Evolutionary conservation across 2,888 invertebrate genomes (phyloP), one percentile per base, ranked within the genome.

Genomic region (Chrysotoxum bicinctum): DNA sequence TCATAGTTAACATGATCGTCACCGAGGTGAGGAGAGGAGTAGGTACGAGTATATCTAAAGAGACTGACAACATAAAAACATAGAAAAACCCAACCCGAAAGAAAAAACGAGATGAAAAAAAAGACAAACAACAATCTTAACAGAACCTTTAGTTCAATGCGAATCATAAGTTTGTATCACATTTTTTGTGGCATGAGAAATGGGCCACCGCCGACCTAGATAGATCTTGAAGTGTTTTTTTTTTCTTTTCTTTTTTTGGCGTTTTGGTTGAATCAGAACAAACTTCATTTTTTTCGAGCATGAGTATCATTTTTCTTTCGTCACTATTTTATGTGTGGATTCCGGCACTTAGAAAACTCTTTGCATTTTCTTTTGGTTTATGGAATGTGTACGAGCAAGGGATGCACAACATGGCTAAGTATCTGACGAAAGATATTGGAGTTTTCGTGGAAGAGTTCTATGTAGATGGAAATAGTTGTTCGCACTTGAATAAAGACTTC

Each of bases 141-240:
- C 6, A 75, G 70, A 84, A 84, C 70, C 83, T 84, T 79, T 66
- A 70, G 78, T 69, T 83, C 74, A 75, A 84, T 79, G 79, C 79
- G 75, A 75, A 84, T 84, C 74, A 52, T 70, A 50, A 64, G 19
- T 84, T 84, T 75, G 82, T 64, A 81, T 81, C 14, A 30, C 37
- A 66, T 45, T 73, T 56, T 78, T 78, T 70, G 69, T 66, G 60
- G 32, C 64, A 50, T 84, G 84, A 80, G 84, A 84, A 84, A 84
- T 84, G 75, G 80, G 84, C 80, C 84, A 84, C 75, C 75, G 62
- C 40, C 69, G 84, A 80, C 84, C 84, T 70, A 84, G 75, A 72
- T 79, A 70, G 50, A 16, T 40, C 26, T 72, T 54, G 19, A 45
- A 64, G 45, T 66, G 30, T 64, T 48, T 45, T 50, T 56, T 32